These are phyloP conservation scores for Rhinella marina DNA, from an alignment of 2,797 vertebrate species.

Conservation along the genomic window DNA sequence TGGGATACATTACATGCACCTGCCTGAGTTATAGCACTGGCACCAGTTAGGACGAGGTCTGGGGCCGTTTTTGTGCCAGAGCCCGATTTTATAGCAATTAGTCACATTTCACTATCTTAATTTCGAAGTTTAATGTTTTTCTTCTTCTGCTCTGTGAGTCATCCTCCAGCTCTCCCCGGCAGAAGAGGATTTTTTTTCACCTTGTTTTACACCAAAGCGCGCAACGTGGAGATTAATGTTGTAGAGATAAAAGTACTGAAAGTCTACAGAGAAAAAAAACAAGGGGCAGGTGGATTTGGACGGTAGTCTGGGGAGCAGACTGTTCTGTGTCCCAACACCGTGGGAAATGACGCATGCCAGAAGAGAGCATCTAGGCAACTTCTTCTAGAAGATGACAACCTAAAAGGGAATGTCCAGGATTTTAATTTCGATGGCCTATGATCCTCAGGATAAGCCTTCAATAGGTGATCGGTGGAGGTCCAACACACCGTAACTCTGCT, in stretches of 20 bases:
- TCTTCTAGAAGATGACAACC: not conserved
- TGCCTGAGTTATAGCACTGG: not conserved
- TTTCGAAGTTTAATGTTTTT: not conserved
- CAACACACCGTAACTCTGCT: too few relatives aligned
- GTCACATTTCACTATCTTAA: slow-evolving; percentile 32
- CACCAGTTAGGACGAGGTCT: not conserved
- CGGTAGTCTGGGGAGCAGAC: not conserved
- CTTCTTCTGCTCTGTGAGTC: not conserved
- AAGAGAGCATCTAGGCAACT: not conserved
- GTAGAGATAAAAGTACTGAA: not conserved
- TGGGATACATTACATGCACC: not conserved
- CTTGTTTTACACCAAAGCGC: not conserved
- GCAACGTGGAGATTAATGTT: slow-evolving; percentile 21
- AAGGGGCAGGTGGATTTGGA: not conserved
- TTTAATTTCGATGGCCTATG: too few relatives aligned
- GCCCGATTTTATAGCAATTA: slow-evolving; percentile 12
- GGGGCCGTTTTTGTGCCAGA: not conserved
- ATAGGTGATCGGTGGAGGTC: too few relatives aligned
- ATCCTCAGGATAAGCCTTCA: too few relatives aligned
- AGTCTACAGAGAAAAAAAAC: not conserved
- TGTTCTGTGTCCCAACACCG: not conserved
- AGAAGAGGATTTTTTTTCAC: not conserved
- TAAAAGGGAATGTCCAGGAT: too few relatives aligned
- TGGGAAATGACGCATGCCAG: not conserved
- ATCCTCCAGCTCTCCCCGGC: not conserved